Conservation (phyloP, 2,888 invertebrate species). For the Lamellibrachia columna region DNA sequence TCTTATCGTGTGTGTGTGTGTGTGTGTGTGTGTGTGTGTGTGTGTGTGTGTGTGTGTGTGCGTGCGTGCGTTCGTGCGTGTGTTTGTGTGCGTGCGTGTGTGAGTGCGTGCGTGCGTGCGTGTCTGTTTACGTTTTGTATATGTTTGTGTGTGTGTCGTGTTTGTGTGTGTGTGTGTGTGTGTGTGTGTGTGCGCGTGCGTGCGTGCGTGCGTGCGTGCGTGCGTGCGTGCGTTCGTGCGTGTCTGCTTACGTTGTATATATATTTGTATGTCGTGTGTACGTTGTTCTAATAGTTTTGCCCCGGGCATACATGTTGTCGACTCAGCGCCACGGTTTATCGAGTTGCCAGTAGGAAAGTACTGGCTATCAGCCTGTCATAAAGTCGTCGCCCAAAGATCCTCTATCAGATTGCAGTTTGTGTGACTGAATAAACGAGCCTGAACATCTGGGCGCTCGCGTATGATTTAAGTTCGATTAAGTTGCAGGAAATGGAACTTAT, state of each 20-base stretch:
- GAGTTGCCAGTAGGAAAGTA: not conserved
- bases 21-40: not conserved
- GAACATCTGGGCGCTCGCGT: not conserved
- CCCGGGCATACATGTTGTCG: not conserved
- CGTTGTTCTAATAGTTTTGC: not conserved
- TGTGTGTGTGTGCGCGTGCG: not conserved
- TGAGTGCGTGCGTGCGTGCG: not conserved
- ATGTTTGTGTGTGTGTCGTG: not conserved
- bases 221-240: not conserved
- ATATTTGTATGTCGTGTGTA: not conserved
- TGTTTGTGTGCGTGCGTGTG: too few relatives aligned
- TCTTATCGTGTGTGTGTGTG: not conserved
- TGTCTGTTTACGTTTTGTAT: not conserved
- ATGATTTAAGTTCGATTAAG: not conserved
- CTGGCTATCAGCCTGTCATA: not conserved
- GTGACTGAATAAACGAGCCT: not conserved
- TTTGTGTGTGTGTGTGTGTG: slow-evolving; percentile 17
- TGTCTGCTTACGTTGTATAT: not conserved
- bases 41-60: not conserved
- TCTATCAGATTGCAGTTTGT: not conserved
- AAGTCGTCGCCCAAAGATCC: not conserved
- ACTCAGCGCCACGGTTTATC: not conserved
- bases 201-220: not conserved
- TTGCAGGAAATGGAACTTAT: slow-evolving; percentile 16
- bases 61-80: not conserved